Evolutionary conservation across 2,797 vertebrate genomes (phyloP).

Genomic region (Xiphophorus birchmanni): DNA sequence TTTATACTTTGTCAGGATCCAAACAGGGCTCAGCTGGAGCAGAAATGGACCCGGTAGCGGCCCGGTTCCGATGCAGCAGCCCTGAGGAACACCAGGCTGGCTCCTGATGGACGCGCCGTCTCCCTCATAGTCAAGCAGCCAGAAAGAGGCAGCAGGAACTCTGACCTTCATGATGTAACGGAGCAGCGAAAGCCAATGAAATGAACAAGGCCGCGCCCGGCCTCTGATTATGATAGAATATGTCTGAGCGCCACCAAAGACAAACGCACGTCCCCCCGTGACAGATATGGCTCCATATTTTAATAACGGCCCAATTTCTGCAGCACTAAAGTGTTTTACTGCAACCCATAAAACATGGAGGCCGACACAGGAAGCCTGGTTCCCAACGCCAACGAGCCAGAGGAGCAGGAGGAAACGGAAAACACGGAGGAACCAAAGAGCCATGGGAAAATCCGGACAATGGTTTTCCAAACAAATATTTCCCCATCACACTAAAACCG

Average conservation of each 20-base stretch:
- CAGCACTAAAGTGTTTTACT: conserved; percentile 94
- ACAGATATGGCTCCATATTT: conserved; percentile 88
- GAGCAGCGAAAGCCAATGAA: conserved; percentile 96
- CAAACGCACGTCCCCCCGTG: conserved; percentile 87
- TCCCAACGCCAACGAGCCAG: neutral
- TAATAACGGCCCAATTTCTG: conserved; percentile 93
- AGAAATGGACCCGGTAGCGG: too few relatives aligned
- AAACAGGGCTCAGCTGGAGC: too few relatives aligned
- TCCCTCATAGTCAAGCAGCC: neutral
- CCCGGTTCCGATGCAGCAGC: neutral
- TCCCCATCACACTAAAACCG: neutral
- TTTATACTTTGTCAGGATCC: too few relatives aligned
- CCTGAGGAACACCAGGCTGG: too few relatives aligned
- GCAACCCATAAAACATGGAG: conserved; percentile 87
- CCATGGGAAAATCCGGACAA: neutral
- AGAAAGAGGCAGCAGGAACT: conserved; percentile 92
- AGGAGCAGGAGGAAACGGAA: too few relatives aligned
- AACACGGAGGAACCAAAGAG: conserved; percentile 17
- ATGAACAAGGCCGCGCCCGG: conserved; percentile 90
- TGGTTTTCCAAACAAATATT: neutral
- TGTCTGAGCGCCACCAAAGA: conserved; percentile 84
- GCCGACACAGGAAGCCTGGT: conserved; percentile 8
- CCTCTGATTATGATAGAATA: conserved; percentile 96
- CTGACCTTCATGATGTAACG: conserved; percentile 97
- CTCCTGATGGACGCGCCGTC: neutral